phyloP scores from a whole-genome alignment of 2,888 invertebrate genomes.

The Nycteola revayana region DNA sequence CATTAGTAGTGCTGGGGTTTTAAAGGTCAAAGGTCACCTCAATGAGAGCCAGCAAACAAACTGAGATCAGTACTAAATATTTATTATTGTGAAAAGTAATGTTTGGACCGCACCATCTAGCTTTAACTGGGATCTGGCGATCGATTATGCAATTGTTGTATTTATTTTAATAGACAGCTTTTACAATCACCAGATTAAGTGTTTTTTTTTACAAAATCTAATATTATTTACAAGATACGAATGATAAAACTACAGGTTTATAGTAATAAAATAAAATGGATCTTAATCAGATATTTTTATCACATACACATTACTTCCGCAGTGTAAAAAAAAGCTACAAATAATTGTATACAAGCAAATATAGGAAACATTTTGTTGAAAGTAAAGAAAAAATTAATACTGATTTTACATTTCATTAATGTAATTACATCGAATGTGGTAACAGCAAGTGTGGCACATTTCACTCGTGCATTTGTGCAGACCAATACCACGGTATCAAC shows the following conservation, averaged over 20 bases:
- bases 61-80: conserved; percentile 27
- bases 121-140: conserved; percentile 28
- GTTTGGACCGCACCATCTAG: conserved; percentile 33
- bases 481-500: no score
- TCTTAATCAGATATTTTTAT: conserved; percentile 71
- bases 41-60: conserved; percentile 12
- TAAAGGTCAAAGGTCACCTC: no score
- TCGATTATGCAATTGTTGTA: conserved; percentile 28
- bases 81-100: conserved; percentile 30
- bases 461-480: no score
- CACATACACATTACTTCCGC: conserved; percentile 67
- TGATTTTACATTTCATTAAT: conserved; percentile 33
- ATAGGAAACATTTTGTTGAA: conserved; percentile 49
- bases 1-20: no score
- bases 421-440: no score
- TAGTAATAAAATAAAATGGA: conserved; percentile 66
- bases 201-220: conserved; percentile 62
- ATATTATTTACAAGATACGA: conserved; percentile 69
- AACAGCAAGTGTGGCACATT: background rate
- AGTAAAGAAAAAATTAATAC: conserved; percentile 54
- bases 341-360: conserved; percentile 44
- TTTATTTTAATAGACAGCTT: conserved; percentile 30
- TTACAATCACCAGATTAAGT: conserved; percentile 45
- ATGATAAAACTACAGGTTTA: conserved; percentile 61
- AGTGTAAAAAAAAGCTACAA: conserved; percentile 51